Conservation (phyloP, 2,888 invertebrate species). For the Thecophora atra region DNA sequence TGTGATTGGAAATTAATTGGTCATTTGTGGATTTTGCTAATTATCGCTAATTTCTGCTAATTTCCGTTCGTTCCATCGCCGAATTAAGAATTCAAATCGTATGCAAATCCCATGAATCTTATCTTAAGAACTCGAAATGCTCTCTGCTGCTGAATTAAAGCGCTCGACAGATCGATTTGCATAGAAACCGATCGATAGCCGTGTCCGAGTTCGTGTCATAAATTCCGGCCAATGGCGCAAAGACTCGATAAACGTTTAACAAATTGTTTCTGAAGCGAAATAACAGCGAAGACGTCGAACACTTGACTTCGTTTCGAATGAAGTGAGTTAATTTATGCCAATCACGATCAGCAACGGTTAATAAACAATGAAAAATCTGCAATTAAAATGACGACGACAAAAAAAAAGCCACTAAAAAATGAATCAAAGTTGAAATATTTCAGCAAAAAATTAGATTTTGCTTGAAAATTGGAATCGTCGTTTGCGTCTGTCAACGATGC, state of each 20-base stretch:
- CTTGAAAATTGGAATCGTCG: constrained; percentile 16
- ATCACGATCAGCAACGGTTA: constrained; percentile 13
- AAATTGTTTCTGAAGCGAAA: constrained; percentile 31
- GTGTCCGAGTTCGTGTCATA: constrained; percentile 49
- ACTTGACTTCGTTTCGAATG: neutral
- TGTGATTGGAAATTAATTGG: neutral
- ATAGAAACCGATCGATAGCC: constrained; percentile 47
- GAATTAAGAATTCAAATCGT: constrained; percentile 24
- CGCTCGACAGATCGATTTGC: constrained; percentile 42
- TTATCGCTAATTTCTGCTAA: constrained; percentile 12
- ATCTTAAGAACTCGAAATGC: neutral
- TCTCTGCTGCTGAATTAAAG: constrained; percentile 3
- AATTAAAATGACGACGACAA: constrained; percentile 58
- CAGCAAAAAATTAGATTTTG: neutral
- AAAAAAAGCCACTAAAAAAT: constrained; percentile 45
- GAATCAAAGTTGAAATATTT: constrained; percentile 39
- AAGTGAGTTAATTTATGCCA: constrained; percentile 26
- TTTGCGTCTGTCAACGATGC: neutral
- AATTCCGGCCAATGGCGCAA: constrained; percentile 9
- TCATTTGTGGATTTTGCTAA: constrained; percentile 4
- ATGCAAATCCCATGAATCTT: neutral
- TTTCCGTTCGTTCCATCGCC: constrained; percentile 8
- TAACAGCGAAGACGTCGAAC: constrained; percentile 4
- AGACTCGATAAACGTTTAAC: constrained; percentile 24
- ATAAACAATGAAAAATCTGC: constrained; percentile 42